Percentiles rank a stretch among this genome's conserved stretches.
These are phyloP conservation scores for Ariopsis seemanni DNA, from an alignment of 2,113 vertebrate genomes.

Conservation along the genomic window DNA sequence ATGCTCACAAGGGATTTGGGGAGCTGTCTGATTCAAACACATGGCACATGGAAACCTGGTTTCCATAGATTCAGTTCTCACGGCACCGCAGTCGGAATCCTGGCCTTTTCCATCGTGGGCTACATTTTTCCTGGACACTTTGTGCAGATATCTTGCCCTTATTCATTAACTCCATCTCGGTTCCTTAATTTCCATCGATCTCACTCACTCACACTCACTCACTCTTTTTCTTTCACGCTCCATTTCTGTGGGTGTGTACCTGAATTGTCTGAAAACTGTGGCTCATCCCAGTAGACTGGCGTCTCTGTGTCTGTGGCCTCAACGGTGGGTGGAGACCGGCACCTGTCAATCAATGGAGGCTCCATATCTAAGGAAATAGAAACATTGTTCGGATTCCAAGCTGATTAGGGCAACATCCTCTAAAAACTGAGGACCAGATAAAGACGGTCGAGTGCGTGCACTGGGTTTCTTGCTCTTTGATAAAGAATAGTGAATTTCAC, in stretches of 20 bases:
- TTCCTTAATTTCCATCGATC: constrained; percentile 11
- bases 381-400: not conserved
- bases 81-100: not conserved
- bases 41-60: constrained; percentile 25
- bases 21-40: constrained; percentile 25
- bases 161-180: constrained; percentile 17
- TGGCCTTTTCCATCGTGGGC: constrained; percentile 25
- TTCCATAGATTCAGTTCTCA: constrained; percentile 36
- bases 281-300: constrained; percentile 84
- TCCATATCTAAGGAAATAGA: constrained; percentile 80
- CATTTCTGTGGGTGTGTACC: constrained; percentile 69
- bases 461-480: not conserved
- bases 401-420: not conserved
- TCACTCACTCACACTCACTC: not conserved
- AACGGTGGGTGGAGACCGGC: constrained; percentile 85
- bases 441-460: not conserved
- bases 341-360: constrained; percentile 91
- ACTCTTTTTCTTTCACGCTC: not conserved
- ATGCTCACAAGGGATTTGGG: constrained; percentile 2
- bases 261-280: constrained; percentile 98
- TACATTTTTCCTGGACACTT: constrained; percentile 37
- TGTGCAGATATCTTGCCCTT: constrained; percentile 15
- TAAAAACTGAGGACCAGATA: not conserved
- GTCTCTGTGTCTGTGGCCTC: constrained; percentile 76
- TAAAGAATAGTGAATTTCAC: not conserved